These are phyloP conservation scores for Torymus aiolomorphi DNA, from an alignment of 2,888 invertebrate genomes.

Conservation along the genomic window DNA sequence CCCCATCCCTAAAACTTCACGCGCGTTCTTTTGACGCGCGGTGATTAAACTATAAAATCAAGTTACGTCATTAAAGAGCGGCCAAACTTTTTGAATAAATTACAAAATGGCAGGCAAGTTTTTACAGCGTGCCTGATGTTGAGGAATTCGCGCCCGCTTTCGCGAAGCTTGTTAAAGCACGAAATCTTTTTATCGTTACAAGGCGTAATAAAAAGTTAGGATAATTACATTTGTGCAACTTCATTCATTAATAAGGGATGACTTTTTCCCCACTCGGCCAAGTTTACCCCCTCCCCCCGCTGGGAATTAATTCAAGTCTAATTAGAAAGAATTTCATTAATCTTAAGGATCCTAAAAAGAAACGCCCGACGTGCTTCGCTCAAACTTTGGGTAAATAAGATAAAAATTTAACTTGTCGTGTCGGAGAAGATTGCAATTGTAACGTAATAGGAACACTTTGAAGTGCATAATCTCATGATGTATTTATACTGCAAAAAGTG, in stretches of 20 bases:
- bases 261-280: background rate
- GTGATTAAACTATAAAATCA: slow-evolving; percentile 23
- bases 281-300: background rate
- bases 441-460: no score
- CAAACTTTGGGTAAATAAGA: no score
- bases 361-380: no score
- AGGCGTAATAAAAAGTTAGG: no score
- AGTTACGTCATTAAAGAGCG: background rate
- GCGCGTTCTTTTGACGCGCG: background rate
- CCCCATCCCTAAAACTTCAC: background rate
- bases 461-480: no score
- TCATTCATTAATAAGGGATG: slow-evolving; percentile 20
- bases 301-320: slow-evolving; percentile 11
- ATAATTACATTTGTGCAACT: slow-evolving; percentile 21
- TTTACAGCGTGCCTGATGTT: background rate
- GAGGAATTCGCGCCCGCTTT: background rate
- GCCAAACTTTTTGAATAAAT: slow-evolving; percentile 28
- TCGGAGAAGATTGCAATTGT: no score
- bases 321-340: slow-evolving; percentile 19
- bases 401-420: no score
- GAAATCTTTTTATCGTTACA: slow-evolving; percentile 27
- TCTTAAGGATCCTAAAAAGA: background rate
- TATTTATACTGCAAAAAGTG: no score
- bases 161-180: background rate
- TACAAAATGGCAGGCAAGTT: slow-evolving; percentile 6